Evolutionary conservation across 2,888 invertebrate genomes (phyloP), one percentile per base, ranked within the genome.

Genomic region (Campopleginae sp.): DNA sequence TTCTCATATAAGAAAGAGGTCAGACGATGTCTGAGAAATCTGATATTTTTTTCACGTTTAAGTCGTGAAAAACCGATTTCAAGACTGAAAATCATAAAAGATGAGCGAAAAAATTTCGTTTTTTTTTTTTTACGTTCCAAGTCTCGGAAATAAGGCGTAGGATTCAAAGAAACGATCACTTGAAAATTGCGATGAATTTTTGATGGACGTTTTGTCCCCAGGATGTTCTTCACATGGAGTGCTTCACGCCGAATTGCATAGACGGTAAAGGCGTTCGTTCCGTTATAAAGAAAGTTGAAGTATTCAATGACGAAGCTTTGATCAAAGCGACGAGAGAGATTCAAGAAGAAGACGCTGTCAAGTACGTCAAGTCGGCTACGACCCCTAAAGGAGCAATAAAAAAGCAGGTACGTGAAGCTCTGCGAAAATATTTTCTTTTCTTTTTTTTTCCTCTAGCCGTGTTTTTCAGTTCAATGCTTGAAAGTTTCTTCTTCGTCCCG

Each of bases 241-340:
- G 91, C 78, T 89, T 90, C 23, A 91, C 90, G 2, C 89, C 90
- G 3, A 88, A 90, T 70, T 91, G 91, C 74, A 84, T 87, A 31
- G 42, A 79, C 44, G 79, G 86, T 38, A 83, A 88, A 51, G 85
- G 85, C 12, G 44, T 44, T 0, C 79, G 38, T 10, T 87, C 86
- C 78, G 46, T 75, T 8, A 89, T 91, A 27, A 84, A 77, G 3
- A 87, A 86, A 75, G 85, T 92, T 63, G 87, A 90, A 80, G 86
- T 91, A 54, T 87, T 88, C 48, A 89, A 86, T 2, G 72, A 86
- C 63, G 77, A 90, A 80, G 90, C 85, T 68, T 75, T 80, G 38
- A 6, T 89, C 5, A 89, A 88, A 74, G 80, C 88, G 6, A 70
- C 65, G 6, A 86, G 86, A 27, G 87, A 87, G 58, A 10, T 77